These are phyloP conservation scores for Heteromurus nitidus DNA, from an alignment of 2,888 invertebrate genomes.

Conservation along the genomic window DNA sequence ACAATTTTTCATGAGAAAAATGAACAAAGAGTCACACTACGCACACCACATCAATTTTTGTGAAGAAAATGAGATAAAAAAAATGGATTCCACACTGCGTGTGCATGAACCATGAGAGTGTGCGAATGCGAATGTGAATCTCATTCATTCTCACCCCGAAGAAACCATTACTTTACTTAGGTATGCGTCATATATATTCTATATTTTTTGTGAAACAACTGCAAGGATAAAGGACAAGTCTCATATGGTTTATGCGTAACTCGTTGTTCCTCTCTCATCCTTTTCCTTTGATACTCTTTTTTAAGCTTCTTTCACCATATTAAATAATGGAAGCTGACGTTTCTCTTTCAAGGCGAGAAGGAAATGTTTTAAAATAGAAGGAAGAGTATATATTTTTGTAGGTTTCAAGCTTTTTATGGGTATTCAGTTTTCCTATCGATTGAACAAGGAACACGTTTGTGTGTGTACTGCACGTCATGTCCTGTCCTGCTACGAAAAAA, in stretches of 20 bases:
- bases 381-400: not conserved
- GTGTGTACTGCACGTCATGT: too few relatives aligned
- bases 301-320: conserved; percentile 1
- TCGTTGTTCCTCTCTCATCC: not conserved
- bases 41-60: too few relatives aligned
- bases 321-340: not conserved
- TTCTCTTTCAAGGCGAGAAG: not conserved
- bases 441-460: conserved; percentile 1
- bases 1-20: too few relatives aligned
- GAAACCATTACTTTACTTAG: too few relatives aligned
- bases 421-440: conserved; percentile 4
- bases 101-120: too few relatives aligned
- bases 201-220: not conserved
- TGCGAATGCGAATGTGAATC: too few relatives aligned
- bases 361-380: too few relatives aligned
- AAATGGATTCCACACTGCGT: not conserved
- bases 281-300: not conserved
- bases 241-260: not conserved
- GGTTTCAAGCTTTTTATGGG: not conserved
- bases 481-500: too few relatives aligned
- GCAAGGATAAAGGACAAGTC: not conserved
- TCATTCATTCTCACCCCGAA: too few relatives aligned
- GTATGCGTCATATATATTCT: too few relatives aligned
- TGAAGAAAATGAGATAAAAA: too few relatives aligned
- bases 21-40: too few relatives aligned